A percentile compares a stretch with the other conserved stretches of the same genome.
Evolutionary conservation across 2,888 invertebrate species (phyloP).

Genomic region (Lycophotia porphyrea): DNA sequence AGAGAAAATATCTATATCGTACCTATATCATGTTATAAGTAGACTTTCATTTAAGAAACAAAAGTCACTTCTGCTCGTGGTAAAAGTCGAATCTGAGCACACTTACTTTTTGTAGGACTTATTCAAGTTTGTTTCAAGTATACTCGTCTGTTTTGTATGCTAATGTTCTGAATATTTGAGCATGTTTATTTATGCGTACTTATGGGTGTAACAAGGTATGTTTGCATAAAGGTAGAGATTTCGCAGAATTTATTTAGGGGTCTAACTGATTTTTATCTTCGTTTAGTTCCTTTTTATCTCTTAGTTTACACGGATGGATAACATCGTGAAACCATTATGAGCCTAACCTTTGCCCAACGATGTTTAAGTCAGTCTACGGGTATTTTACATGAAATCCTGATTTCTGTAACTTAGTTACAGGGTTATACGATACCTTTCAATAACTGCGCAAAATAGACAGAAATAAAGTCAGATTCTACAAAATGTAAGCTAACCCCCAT

Average conservation of each 20-base stretch:
- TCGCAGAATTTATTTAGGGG: background rate
- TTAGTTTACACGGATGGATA: background rate
- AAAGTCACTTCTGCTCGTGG: constrained; percentile 13
- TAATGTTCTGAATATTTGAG: constrained; percentile 23
- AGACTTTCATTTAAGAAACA: background rate
- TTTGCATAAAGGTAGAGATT: background rate
- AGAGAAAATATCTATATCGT: too few relatives aligned
- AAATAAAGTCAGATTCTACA: background rate
- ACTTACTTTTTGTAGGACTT: constrained; percentile 8
- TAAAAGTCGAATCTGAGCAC: constrained; percentile 17
- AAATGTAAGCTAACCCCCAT: background rate
- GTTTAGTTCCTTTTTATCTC: background rate
- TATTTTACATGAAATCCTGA: background rate
- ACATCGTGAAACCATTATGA: background rate
- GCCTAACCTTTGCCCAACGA: background rate
- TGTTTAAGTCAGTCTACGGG: background rate
- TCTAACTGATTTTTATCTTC: background rate
- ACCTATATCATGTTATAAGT: background rate
- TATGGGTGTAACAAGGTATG: background rate
- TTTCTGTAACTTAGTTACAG: background rate
- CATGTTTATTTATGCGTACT: constrained; percentile 14
- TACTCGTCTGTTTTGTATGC: constrained; percentile 13
- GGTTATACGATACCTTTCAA: background rate
- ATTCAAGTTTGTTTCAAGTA: constrained; percentile 22
- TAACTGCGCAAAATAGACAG: background rate